Conservation (phyloP, 1,140 invertebrate genomes). For the Nebria ingens region DNA sequence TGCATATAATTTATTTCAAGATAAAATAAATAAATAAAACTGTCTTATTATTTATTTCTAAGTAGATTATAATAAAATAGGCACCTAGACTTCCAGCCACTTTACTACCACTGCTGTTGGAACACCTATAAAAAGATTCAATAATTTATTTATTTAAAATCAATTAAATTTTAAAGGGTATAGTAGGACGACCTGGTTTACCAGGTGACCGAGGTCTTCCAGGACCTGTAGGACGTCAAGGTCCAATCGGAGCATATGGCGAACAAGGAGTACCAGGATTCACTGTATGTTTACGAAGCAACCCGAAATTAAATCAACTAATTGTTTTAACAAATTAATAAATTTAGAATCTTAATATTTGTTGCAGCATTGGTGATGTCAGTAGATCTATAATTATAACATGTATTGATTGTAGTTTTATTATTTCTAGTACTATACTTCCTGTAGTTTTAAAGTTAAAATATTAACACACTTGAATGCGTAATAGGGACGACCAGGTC, state of each 20-base stretch:
- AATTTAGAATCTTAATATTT: no score
- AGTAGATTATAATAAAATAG: no score
- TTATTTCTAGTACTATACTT: no score
- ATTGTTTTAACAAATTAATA: slow-evolving; percentile 27
- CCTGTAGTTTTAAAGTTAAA: not conserved
- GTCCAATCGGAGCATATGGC: slow-evolving; percentile 30
- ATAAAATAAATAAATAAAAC: no score
- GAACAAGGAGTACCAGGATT: slow-evolving; percentile 29
- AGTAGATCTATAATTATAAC: no score
- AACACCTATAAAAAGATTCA: no score
- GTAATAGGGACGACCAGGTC: slow-evolving; percentile 20
- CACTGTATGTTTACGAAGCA: slow-evolving; percentile 15
- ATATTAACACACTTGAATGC: not conserved
- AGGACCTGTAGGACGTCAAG: slow-evolving; percentile 27
- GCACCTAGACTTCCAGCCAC: no score
- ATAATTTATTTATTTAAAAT: no score
- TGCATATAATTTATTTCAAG: not conserved
- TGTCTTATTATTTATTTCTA: no score
- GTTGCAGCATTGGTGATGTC: no score
- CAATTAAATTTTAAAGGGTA: slow-evolving; percentile 8
- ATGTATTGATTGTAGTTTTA: no score
- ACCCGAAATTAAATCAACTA: slow-evolving; percentile 26
- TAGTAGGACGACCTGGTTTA: slow-evolving; percentile 26
- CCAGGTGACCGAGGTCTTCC: slow-evolving; percentile 23
- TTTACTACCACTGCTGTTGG: no score